Evolutionary conservation across 2,888 invertebrate species (phyloP).

Genomic region (Heliconius erato): DNA sequence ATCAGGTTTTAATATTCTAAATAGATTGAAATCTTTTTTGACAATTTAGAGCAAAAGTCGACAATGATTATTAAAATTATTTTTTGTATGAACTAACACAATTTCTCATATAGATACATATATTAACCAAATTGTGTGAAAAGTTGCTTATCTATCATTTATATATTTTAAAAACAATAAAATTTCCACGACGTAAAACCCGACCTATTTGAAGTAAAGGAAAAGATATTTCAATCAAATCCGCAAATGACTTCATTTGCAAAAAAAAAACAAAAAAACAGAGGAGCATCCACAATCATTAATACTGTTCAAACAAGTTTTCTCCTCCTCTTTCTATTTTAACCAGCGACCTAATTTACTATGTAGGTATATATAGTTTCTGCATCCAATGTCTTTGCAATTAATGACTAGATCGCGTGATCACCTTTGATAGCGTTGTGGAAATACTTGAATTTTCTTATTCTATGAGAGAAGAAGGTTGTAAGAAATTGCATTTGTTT

Average conservation of each 20-base stretch:
- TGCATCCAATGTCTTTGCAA: slow-evolving; percentile 49
- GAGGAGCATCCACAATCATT: slow-evolving; percentile 2
- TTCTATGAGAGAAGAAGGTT: slow-evolving; percentile 11
- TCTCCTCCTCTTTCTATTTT: slow-evolving; percentile 7
- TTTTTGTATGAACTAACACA: no score
- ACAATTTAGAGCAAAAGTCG: no score
- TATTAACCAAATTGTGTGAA: no score
- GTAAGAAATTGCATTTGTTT: neutral
- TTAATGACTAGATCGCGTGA: slow-evolving; percentile 51
- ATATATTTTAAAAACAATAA: neutral
- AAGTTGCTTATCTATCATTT: no score
- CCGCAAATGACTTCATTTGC: neutral
- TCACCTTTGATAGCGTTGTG: slow-evolving; percentile 37
- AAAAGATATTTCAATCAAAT: slow-evolving; percentile 8
- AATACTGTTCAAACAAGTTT: slow-evolving; percentile 18
- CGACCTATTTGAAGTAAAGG: neutral
- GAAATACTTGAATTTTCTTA: slow-evolving; percentile 30
- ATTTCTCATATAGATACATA: no score
- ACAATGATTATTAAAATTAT: no score
- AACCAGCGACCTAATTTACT: slow-evolving; percentile 37
- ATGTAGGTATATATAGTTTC: slow-evolving; percentile 39
- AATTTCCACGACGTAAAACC: neutral
- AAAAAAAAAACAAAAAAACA: slow-evolving; percentile 7
- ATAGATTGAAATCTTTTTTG: neutral
- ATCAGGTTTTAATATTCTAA: neutral